Evolutionary conservation across 2,888 invertebrate genomes (phyloP).

Genomic region (Nebria salina): DNA sequence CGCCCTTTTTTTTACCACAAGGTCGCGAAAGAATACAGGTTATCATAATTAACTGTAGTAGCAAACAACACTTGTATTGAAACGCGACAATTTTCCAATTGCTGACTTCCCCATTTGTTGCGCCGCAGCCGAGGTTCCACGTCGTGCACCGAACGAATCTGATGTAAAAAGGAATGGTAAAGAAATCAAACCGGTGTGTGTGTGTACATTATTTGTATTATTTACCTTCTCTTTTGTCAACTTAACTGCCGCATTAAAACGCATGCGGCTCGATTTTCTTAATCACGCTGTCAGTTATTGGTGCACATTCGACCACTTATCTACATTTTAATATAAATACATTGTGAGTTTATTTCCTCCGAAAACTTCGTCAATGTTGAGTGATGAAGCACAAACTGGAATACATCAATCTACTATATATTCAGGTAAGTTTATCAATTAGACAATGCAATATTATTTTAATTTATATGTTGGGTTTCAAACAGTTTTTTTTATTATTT

Average conservation of each 20-base stretch:
- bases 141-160: background rate
- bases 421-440: background rate
- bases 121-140: background rate
- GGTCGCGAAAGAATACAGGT: background rate
- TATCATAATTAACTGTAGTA: background rate
- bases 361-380: background rate
- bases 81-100: background rate
- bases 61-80: background rate
- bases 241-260: constrained; percentile 5
- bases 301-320: background rate
- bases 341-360: background rate
- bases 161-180: constrained; percentile 5
- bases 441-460: no score
- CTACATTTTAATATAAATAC: background rate
- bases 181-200: background rate
- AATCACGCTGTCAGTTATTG: constrained; percentile 10
- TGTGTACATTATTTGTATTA: constrained; percentile 28
- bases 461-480: no score
- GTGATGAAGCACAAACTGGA: background rate
- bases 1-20: background rate
- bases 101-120: background rate
- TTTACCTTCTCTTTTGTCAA: constrained; percentile 45
- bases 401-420: background rate
- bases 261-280: constrained; percentile 14
- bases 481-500: no score